Percentiles rank a stretch among this genome's conserved stretches.
Conservation (phyloP, 92 coral and sea anemone genomes). For the Palythoa caribaeorum region DNA sequence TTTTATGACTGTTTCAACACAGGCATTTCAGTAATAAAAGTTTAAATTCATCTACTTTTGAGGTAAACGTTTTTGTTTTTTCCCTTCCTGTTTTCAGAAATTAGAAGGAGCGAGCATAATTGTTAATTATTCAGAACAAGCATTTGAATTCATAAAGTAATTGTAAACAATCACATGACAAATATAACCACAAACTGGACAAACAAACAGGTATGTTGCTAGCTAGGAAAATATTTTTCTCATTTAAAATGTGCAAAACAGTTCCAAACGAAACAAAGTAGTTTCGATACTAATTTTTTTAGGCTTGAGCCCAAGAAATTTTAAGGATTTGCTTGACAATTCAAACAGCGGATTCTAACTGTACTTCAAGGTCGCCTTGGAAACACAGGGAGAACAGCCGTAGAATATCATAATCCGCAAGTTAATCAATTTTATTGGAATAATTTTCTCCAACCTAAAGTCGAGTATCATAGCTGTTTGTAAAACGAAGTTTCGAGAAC, state of each 20-base stretch:
- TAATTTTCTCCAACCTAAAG: not conserved
- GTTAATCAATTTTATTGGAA: not conserved
- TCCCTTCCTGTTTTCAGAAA: not conserved
- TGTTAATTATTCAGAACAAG: not conserved
- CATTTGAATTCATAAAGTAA: not conserved
- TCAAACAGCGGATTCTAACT: not conserved
- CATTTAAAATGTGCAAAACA: not conserved
- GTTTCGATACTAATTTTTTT: not conserved
- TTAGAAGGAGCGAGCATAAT: not conserved
- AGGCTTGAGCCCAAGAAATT: not conserved
- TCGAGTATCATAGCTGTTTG: not conserved
- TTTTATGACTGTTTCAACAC: no score
- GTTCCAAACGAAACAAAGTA: not conserved
- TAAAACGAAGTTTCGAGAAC: not conserved
- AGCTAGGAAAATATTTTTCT: not conserved
- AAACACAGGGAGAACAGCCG: not conserved
- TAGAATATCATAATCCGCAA: not conserved
- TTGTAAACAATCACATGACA: conserved; percentile 7
- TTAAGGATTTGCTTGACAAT: not conserved
- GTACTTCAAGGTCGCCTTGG: conserved; percentile 15
- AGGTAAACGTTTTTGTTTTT: no score
- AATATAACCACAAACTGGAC: not conserved
- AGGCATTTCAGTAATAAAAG: no score
- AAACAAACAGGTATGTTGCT: conserved; percentile 33
- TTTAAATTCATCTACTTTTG: no score